Percentiles rank a stretch among this genome's conserved stretches.
Conservation (phyloP, 2,888 invertebrate species). For the Scaptomyza reducta region DNA sequence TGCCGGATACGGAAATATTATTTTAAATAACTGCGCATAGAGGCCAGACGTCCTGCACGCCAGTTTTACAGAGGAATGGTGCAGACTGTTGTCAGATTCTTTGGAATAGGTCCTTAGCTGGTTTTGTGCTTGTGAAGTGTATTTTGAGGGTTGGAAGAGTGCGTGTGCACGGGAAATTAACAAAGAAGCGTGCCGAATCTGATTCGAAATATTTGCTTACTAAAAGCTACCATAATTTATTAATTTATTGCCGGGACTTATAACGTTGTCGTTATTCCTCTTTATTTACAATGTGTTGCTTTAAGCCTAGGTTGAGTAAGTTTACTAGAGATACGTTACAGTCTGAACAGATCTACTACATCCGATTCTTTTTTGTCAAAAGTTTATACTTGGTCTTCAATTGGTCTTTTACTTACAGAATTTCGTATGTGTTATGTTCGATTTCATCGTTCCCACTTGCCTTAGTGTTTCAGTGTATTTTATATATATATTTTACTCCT, state of each 20-base stretch:
- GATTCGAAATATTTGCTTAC: slow-evolving; percentile 72
- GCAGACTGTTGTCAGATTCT: slow-evolving; percentile 15
- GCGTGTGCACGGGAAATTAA: slow-evolving; percentile 78
- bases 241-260: slow-evolving; percentile 56
- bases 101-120: slow-evolving; percentile 27
- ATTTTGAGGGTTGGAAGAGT: slow-evolving; percentile 37
- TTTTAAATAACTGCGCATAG: slow-evolving; percentile 68
- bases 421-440: no score
- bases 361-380: neutral
- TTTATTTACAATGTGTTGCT: neutral
- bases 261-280: neutral
- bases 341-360: neutral
- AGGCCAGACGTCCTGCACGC: slow-evolving; percentile 25
- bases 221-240: slow-evolving; percentile 47
- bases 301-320: neutral
- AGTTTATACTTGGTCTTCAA: neutral
- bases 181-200: slow-evolving; percentile 72
- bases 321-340: neutral
- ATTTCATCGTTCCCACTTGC: no score
- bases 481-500: no score
- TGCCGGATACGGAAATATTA: slow-evolving; percentile 78
- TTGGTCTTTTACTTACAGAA: neutral
- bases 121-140: slow-evolving; percentile 23
- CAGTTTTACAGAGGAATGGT: slow-evolving; percentile 23
- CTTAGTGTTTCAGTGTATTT: no score